phyloP scores from a whole-genome alignment of 1,140 invertebrate genomes.

The Cherax destructor region DNA sequence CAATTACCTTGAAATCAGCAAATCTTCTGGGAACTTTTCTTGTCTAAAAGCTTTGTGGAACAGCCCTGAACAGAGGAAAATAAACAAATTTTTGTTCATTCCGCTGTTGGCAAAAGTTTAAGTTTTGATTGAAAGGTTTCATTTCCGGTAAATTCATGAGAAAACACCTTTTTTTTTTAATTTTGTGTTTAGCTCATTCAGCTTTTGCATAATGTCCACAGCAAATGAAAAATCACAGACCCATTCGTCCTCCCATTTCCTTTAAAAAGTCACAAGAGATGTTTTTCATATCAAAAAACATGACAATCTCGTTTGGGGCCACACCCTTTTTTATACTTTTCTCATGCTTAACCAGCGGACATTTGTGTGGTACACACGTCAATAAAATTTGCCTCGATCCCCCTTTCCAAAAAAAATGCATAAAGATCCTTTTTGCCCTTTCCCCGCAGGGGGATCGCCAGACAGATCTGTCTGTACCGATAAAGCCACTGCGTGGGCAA shows the following conservation, averaged over 20 bases:
- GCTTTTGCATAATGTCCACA: conserved; percentile 46
- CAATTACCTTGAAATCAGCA: conserved; percentile 47
- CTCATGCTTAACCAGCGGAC: conserved; percentile 35
- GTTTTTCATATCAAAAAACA: background rate
- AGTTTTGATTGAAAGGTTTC: conserved; percentile 50
- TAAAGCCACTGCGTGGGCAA: no score
- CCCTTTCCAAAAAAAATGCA: no score
- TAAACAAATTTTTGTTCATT: no score
- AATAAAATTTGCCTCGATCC: conserved; percentile 25
- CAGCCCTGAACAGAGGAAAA: no score
- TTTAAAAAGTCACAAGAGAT: conserved; percentile 34
- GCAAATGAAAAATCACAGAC: conserved; percentile 43
- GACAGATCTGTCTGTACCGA: no score
- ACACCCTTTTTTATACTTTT: conserved; percentile 26
- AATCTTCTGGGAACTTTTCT: conserved; percentile 25
- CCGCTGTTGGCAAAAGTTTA: conserved; percentile 49
- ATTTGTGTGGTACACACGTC: conserved; percentile 40
- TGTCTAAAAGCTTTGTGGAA: no score
- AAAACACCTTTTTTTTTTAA: conserved; percentile 38
- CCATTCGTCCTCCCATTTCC: conserved; percentile 32
- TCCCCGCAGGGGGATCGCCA: no score
- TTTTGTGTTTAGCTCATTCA: conserved; percentile 45
- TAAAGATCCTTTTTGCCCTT: no score
- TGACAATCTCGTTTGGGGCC: conserved; percentile 22
- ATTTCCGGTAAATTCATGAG: conserved; percentile 48